Evolutionary conservation across 2,113 vertebrate genomes (phyloP).

Genomic region (Hypomesus transpacificus): DNA sequence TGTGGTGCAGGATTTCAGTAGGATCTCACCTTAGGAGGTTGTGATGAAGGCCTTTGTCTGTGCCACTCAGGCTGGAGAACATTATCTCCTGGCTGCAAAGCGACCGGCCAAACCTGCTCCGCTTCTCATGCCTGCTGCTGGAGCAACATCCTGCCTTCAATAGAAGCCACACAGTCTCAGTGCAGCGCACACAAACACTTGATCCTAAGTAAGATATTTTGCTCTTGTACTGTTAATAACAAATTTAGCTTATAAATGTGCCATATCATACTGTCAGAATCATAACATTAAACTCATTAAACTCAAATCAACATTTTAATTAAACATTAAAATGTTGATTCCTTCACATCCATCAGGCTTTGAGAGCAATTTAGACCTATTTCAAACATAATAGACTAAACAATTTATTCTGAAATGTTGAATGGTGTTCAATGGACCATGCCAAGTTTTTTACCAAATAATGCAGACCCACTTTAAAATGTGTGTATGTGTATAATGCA

Average conservation of each 20-base stretch:
- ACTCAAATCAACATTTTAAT: too few relatives aligned
- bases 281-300: too few relatives aligned
- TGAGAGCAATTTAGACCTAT: too few relatives aligned
- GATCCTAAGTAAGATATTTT: too few relatives aligned
- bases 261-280: too few relatives aligned
- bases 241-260: too few relatives aligned
- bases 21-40: neutral
- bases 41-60: neutral
- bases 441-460: constrained; percentile 45
- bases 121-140: neutral
- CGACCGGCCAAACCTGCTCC: neutral
- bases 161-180: too few relatives aligned
- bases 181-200: too few relatives aligned
- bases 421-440: constrained; percentile 19
- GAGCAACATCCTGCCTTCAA: neutral
- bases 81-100: neutral
- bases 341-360: too few relatives aligned
- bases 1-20: neutral
- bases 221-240: too few relatives aligned
- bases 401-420: constrained; percentile 12
- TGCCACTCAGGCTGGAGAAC: neutral
- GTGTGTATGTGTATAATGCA: too few relatives aligned
- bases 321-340: too few relatives aligned
- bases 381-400: constrained; percentile 2
- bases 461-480: constrained; percentile 47